Conservation (phyloP, 2,113 vertebrate species). For the Serinus canaria region DNA sequence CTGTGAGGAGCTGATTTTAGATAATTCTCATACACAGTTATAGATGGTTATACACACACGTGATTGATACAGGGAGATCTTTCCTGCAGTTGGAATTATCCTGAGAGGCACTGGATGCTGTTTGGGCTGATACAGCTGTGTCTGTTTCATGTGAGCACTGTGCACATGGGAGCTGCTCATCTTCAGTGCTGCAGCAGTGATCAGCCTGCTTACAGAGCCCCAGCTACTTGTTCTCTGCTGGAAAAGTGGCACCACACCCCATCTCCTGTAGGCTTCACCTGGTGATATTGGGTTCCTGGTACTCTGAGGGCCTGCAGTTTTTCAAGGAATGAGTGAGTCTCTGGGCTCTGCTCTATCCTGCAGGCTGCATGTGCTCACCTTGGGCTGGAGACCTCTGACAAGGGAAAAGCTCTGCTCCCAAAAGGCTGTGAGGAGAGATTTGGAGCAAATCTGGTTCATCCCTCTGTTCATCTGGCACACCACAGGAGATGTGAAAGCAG, state of each 20-base stretch:
- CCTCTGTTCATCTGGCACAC: not conserved
- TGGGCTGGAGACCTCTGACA: not conserved
- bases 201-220: not conserved
- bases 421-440: not conserved
- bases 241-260: not conserved
- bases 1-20: not conserved
- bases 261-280: not conserved
- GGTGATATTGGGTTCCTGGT: fast-evolving
- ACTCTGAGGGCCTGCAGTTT: not conserved
- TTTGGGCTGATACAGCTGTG: not conserved
- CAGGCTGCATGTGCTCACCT: fast-evolving
- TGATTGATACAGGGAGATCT: not conserved
- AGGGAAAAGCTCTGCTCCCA: not conserved
- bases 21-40: not conserved
- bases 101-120: not conserved
- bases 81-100: not conserved
- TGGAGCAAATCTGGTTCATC: not conserved
- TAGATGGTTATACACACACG: not conserved
- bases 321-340: not conserved
- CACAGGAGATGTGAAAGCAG: not conserved
- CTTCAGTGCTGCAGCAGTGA: not conserved
- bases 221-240: not conserved
- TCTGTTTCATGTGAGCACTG: not conserved
- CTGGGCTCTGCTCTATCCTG: not conserved
- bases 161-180: not conserved